phyloP scores from a whole-genome alignment of 1,140 invertebrate species.

The Bicyclus anynana region DNA sequence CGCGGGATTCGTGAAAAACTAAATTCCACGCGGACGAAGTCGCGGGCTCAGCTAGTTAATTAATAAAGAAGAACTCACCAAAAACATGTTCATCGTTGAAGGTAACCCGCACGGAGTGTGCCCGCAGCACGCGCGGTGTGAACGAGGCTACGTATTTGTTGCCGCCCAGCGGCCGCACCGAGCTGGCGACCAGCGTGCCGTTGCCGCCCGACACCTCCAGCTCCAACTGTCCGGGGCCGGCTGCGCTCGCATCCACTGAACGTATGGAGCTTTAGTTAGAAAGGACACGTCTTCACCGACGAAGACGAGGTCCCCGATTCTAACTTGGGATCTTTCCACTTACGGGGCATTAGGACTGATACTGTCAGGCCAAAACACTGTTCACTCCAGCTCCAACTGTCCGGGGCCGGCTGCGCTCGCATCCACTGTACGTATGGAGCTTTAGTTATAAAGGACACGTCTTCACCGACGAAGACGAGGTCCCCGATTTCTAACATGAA shows the following conservation, averaged over 20 bases:
- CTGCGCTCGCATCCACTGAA: conserved; percentile 94
- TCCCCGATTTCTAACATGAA: too few species aligned
- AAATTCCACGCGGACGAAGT: too few species aligned
- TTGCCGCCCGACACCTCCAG: conserved; percentile 90
- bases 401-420: conserved; percentile 96
- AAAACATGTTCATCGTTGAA: conserved; percentile 96
- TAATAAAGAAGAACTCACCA: conserved; percentile 80
- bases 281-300: too few species aligned
- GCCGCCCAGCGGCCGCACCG: conserved; percentile 93
- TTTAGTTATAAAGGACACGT: too few species aligned
- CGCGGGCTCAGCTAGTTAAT: background rate
- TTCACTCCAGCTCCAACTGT: conserved; percentile 96
- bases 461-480: too few species aligned
- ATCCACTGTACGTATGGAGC: conserved; percentile 84
- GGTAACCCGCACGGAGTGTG: conserved; percentile 94
- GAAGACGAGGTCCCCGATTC: too few species aligned
- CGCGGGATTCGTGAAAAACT: too few species aligned
- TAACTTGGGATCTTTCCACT: too few species aligned
- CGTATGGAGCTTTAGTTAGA: background rate
- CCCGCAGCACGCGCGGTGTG: conserved; percentile 90
- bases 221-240: conserved; percentile 97
- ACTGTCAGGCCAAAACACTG: too few species aligned
- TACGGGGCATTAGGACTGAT: too few species aligned
- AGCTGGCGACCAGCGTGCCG: conserved; percentile 95
- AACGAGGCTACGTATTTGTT: conserved; percentile 94